Evolutionary conservation across 2,113 vertebrate genomes (phyloP).

Genomic region (Kryptolebias marmoratus): DNA sequence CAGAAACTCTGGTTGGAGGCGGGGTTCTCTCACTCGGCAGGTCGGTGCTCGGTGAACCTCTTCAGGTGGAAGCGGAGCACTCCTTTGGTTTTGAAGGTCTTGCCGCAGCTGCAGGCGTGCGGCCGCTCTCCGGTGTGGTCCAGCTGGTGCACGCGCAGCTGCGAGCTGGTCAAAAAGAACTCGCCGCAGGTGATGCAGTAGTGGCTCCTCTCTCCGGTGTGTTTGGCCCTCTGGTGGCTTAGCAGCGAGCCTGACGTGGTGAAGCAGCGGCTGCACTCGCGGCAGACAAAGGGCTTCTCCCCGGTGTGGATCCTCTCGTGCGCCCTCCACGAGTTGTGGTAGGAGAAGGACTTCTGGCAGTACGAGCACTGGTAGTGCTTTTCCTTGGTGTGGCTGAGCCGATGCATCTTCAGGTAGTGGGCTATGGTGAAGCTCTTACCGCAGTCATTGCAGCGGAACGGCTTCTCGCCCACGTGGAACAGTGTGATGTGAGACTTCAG

Average conservation of each 20-base stretch:
- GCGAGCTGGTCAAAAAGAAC: slow-evolving; percentile 69
- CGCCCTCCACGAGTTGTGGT: slow-evolving; percentile 72
- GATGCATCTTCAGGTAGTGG: slow-evolving; percentile 73
- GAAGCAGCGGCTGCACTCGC: slow-evolving; percentile 62
- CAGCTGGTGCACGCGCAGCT: slow-evolving; percentile 63
- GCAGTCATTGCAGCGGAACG: slow-evolving; percentile 65
- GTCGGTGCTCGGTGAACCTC: slow-evolving; percentile 54
- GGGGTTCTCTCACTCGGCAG: background rate
- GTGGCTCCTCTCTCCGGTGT: slow-evolving; percentile 69
- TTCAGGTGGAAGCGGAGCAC: slow-evolving; percentile 62
- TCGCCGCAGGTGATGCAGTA: slow-evolving; percentile 67
- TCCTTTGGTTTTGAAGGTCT: slow-evolving; percentile 61
- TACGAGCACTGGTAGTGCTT: slow-evolving; percentile 67
- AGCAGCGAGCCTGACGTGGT: slow-evolving; percentile 57
- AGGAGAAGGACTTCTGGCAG: slow-evolving; percentile 72
- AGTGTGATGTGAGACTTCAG: slow-evolving; percentile 63
- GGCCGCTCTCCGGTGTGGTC: slow-evolving; percentile 67
- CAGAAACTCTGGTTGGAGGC: too few relatives aligned
- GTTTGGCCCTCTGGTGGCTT: slow-evolving; percentile 57
- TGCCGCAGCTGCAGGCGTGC: slow-evolving; percentile 61
- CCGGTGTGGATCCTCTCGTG: slow-evolving; percentile 72
- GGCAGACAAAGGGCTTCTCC: slow-evolving; percentile 61
- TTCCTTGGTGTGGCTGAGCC: slow-evolving; percentile 73
- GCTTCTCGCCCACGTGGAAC: slow-evolving; percentile 70
- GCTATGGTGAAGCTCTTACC: slow-evolving; percentile 75